Base-by-base conservation (phyloP, 2,797 vertebrate genomes). In the Myoxocephalus aenaeus region DNA sequence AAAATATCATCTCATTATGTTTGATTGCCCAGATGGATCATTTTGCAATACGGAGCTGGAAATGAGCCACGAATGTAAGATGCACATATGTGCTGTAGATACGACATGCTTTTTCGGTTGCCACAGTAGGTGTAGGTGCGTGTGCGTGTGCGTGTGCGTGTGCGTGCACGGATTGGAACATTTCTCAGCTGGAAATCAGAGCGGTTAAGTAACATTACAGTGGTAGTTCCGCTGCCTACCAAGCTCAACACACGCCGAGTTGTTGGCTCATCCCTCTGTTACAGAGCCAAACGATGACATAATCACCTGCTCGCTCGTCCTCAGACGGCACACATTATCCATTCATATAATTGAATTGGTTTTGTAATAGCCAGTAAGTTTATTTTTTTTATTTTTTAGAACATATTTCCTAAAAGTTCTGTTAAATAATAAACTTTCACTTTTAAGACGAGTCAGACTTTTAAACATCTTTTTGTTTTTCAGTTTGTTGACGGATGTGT, bases 211-310 rank as follows among this genome's bases (percentile, higher is more conserved):
- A 82, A 85, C 84, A 80, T 80, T 75, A 80, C 75, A 78, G 74
- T 59, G 69, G 62, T 81, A 77, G 67, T 80, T 88, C 67, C 29
- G 53, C 62, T 83, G 77, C 83, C 74, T 82, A 71, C 70, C 69
- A 76, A 40, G 70, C 56, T 65, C 1, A 11, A 38, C 77, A 50
- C 71, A 64, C 71, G 17, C 73, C 65, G 82, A 80, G 67, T 73
- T 44, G 27, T 83, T 81, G 72, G 65, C 79, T 88, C 86, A 84
- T 90, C 71, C 14, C 65, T 76, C 48, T 62, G 67, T 86, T 66
- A 56, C 38, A 3, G 27, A 82, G 85, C 77, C 77, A 90, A 74
- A 77, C 59, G 51, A 90, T 90, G 89, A 88, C 87, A 87, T 73
- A 82, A 91, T 90, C 85, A 81, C 79, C 81, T 89, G 88, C 74